Percentiles rank a stretch among this genome's conserved stretches.
phyloP scores from a whole-genome alignment of 2,113 vertebrate genomes.

The Serilophus lunatus region DNA sequence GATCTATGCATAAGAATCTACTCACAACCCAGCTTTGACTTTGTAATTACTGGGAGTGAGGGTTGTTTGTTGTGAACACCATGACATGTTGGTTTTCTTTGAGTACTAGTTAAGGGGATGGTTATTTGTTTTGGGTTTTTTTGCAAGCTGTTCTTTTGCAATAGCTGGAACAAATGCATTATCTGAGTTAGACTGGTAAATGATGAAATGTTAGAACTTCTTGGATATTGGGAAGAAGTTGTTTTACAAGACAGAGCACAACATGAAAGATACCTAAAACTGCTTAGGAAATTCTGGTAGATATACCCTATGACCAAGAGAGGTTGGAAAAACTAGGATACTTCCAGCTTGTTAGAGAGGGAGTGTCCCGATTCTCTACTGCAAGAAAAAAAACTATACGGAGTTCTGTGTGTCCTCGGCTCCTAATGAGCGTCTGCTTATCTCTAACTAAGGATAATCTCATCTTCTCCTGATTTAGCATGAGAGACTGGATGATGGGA shows the following conservation, averaged over 20 bases:
- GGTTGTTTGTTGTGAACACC: not conserved
- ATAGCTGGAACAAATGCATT: not conserved
- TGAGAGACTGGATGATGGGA: not conserved
- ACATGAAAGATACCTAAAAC: not conserved
- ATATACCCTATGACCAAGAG: not conserved
- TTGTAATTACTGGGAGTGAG: not conserved
- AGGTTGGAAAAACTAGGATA: not conserved
- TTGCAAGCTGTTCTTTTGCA: not conserved
- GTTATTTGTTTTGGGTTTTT: not conserved
- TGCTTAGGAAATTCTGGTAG: not conserved
- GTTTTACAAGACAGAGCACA: not conserved
- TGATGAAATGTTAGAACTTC: not conserved
- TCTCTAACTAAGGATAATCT: not conserved
- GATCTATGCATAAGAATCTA: not conserved
- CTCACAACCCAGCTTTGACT: not conserved
- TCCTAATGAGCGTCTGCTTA: constrained; percentile 32
- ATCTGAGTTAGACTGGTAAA: not conserved
- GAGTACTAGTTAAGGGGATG: not conserved
- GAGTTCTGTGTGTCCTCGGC: not conserved
- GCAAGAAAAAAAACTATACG: not conserved
- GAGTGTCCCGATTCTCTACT: not conserved
- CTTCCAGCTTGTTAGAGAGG: not conserved
- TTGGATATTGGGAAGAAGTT: not conserved
- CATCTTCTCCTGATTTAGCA: not conserved
- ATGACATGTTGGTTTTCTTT: not conserved